Conservation (phyloP, 2,113 vertebrate genomes). For the Atherinomorus stipes region DNA sequence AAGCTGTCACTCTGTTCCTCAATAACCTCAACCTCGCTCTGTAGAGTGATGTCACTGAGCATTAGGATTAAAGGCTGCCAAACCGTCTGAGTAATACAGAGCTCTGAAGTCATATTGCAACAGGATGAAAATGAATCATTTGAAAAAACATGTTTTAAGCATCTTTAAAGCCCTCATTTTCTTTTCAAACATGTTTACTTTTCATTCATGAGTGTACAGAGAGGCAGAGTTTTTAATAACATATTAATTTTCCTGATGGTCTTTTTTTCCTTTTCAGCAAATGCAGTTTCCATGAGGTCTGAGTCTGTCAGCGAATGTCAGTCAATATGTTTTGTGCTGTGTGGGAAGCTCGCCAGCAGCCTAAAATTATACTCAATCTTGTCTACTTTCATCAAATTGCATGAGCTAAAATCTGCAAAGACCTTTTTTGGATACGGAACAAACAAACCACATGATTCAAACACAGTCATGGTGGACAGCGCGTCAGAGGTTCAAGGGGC, state of each 20-base stretch:
- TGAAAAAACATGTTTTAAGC: conserved; percentile 11
- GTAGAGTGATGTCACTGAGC: not conserved
- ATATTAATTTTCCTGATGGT: too few species aligned
- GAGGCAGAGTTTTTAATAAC: conserved; percentile 1
- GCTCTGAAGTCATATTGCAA: not conserved
- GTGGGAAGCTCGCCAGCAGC: conserved; percentile 9
- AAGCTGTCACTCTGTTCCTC: too few species aligned
- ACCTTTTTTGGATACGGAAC: conserved; percentile 7
- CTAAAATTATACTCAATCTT: conserved; percentile 22
- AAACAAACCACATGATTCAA: conserved; percentile 2
- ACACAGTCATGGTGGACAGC: not conserved
- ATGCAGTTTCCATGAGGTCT: conserved; percentile 51
- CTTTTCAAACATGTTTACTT: conserved; percentile 21
- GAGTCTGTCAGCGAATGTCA: not conserved
- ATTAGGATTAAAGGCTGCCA: not conserved
- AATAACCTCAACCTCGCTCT: too few species aligned
- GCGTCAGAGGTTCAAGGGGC: not conserved
- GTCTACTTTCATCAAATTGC: conserved; percentile 17
- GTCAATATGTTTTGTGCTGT: conserved; percentile 7
- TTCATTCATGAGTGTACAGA: not conserved
- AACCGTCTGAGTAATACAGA: not conserved
- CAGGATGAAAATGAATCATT: not conserved
- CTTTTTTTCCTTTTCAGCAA: not conserved
- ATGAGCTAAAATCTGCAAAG: conserved; percentile 8
- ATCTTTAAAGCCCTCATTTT: conserved; percentile 30